These are phyloP conservation scores for Esperia sulphurella DNA, from an alignment of 2,888 invertebrate genomes.

Conservation along the genomic window DNA sequence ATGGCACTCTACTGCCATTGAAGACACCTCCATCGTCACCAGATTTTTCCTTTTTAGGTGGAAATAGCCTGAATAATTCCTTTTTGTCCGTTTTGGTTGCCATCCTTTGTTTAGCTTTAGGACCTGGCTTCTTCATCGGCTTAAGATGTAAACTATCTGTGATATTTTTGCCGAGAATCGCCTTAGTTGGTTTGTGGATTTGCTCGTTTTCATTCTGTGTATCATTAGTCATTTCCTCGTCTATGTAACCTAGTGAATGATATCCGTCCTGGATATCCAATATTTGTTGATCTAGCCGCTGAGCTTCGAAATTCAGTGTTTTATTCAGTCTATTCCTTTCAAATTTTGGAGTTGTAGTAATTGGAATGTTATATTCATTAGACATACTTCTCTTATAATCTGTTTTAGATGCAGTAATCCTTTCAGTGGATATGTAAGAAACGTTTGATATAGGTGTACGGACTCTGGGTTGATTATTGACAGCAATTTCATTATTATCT, in stretches of 20 bases:
- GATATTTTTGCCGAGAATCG: slow-evolving; percentile 67
- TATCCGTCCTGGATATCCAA: slow-evolving; percentile 71
- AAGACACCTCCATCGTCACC: slow-evolving; percentile 56
- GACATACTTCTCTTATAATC: slow-evolving; percentile 63
- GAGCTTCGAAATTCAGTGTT: slow-evolving; percentile 70
- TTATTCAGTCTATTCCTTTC: slow-evolving; percentile 73
- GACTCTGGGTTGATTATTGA: slow-evolving; percentile 71
- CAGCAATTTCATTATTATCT: slow-evolving; percentile 68
- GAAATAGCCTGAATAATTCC: slow-evolving; percentile 63
- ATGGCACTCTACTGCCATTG: slow-evolving; percentile 63
- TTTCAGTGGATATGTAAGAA: slow-evolving; percentile 62
- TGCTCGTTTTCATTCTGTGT: slow-evolving; percentile 36
- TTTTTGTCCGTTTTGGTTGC: slow-evolving; percentile 55
- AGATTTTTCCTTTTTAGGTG: slow-evolving; percentile 60
- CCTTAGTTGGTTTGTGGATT: slow-evolving; percentile 63
- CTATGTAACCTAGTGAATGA: slow-evolving; percentile 68
- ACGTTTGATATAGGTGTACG: slow-evolving; percentile 72
- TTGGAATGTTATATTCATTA: slow-evolving; percentile 53
- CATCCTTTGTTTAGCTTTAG: slow-evolving; percentile 66
- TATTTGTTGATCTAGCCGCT: slow-evolving; percentile 71
- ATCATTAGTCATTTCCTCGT: slow-evolving; percentile 50
- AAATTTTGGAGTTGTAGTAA: slow-evolving; percentile 62
- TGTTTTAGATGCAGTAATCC: slow-evolving; percentile 43
- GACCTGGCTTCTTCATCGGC: slow-evolving; percentile 62
- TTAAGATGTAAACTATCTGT: slow-evolving; percentile 72